A percentile compares a stretch with the other conserved stretches of the same genome.
Conservation (phyloP, 2,113 vertebrate species). For the Heteronetta atricapilla region DNA sequence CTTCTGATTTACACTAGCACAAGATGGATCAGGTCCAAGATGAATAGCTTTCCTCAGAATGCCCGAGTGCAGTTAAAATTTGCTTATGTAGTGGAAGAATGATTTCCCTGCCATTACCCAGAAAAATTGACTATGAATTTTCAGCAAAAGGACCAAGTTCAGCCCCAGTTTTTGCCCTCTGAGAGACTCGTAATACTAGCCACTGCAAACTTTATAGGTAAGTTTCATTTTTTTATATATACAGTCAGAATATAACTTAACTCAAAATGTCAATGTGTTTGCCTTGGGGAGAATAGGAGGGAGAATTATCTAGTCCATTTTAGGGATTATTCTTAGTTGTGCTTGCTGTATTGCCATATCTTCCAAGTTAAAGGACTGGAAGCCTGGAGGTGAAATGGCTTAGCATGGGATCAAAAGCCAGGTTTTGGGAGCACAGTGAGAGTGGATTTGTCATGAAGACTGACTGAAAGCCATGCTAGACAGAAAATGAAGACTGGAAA, state of each 20-base stretch:
- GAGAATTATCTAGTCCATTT: slow-evolving; percentile 45
- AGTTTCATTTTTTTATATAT: slow-evolving; percentile 38
- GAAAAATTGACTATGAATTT: slow-evolving; percentile 34
- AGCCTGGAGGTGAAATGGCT: slow-evolving; percentile 49
- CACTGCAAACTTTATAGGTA: slow-evolving; percentile 24
- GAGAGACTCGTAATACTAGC: not conserved
- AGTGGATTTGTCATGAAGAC: slow-evolving; percentile 8
- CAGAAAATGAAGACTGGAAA: slow-evolving; percentile 23
- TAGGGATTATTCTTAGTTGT: slow-evolving; percentile 51
- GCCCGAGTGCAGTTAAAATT: not conserved
- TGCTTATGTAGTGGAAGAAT: not conserved
- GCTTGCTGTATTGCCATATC: slow-evolving; percentile 21
- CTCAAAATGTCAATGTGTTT: slow-evolving; percentile 41
- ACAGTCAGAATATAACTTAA: slow-evolving; percentile 29
- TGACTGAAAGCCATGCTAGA: not conserved
- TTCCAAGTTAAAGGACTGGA: slow-evolving; percentile 34
- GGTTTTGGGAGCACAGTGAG: not conserved
- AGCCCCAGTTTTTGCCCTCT: slow-evolving; percentile 35
- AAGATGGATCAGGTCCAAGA: not conserved
- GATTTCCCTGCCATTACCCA: not conserved
- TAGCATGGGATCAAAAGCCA: slow-evolving; percentile 29
- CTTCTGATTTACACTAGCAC: not conserved
- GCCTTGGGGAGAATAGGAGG: slow-evolving; percentile 23
- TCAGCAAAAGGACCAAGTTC: not conserved
- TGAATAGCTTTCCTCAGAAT: slow-evolving; percentile 4